Base-by-base conservation (phyloP, 2,888 invertebrate genomes). In the Germaria angustata region DNA sequence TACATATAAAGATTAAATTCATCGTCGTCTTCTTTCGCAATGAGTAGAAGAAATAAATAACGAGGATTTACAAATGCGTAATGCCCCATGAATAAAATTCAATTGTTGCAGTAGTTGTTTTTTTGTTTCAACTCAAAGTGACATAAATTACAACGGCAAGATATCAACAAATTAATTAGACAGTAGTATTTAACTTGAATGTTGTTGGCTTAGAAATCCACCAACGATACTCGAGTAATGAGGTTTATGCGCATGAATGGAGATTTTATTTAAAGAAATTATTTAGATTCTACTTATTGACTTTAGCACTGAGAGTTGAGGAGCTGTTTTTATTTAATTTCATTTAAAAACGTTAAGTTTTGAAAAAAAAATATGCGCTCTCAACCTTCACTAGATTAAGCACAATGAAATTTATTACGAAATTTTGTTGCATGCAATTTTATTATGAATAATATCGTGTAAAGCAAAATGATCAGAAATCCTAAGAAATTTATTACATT, bases 81-180 rank as follows among this genome's bases (percentile, higher is more conserved):
- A 28, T 59, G 55, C n/a, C 20, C 22, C 68, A 73, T 78, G 68
- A 78, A 81, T 78, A 61, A 66, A 72, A 61, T 46, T 69, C 73
- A 75, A 73, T 77, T 65, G 66, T 72, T 66, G 34, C 78, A 44
- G 44, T 13, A 11, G 36, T 9, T 39, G 24, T 28, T 41, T 28
- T 53, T 63, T 46, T 32, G 11, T 69, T 53, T 20, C 6, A 24
- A 44, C 44, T 39, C 49, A 63, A 75, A 75, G 69, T 78, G 78
- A 82, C 65, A 82, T 78, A 79, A 82, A 82, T 65, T 79, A 78
- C 63, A 69, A 51, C 44, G 72, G 59, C 46, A 55, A 63, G 78
- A 78, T 75, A 69, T 75, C 57, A 81, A 82, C 81, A 79, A 75
- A 82, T 82, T 79, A 82, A 82, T 79, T 82, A 79, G 69, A 63